Base-by-base conservation (phyloP, 2,797 vertebrate species). In the Chaetophractus vellerosus region DNA sequence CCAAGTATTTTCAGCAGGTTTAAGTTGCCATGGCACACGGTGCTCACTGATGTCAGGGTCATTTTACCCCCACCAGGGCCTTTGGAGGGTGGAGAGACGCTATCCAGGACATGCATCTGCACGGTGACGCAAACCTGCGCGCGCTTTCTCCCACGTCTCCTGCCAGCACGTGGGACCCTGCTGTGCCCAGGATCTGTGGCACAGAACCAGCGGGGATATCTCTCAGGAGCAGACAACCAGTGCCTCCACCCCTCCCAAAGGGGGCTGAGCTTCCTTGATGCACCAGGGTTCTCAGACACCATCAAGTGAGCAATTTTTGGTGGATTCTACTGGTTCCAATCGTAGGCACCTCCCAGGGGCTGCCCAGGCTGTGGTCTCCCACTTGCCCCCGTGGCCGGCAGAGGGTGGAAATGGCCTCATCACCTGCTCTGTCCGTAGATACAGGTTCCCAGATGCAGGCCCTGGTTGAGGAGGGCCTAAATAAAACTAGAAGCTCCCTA, bases 61-160 rank as follows among this genome's bases (percentile, higher is more conserved):
- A 72, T 15, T 45, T 88, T 31, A 11, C 28, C 78, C 31, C 41
- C 4, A 3, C 7, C 11, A 33, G 14, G 23, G 45, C 11, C 31
- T 6, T 33, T 6, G 24, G 57, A 19, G 24, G 5, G 9, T 36
- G 36, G 31, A 59, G 38, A 33, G 26, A 15, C 16, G n/a, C 24
- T 23, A 75, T 52, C 26, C 26, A 14, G 21, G 57, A 57, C 6
- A 19, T 2, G 31, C 14, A 71, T 50, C 31, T 12, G 59, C 59
- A 64, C 6, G 11, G 36, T 1, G 68, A 33, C 0, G 11, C 28
- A 31, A 12, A 4, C 45, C n/a, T n/a, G 21, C 0, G 0, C 11
- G 23, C n/a, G 28, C 0, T 1, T 5, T 5, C 5, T n/a, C 18
- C 31, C 5, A 6, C 0, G 1, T 31, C 64, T 85, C 59, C 3